A percentile compares a stretch with the other conserved stretches of the same genome.
Conservation (phyloP, 1,140 invertebrate genomes). For the Drosophila tropicalis region DNA sequence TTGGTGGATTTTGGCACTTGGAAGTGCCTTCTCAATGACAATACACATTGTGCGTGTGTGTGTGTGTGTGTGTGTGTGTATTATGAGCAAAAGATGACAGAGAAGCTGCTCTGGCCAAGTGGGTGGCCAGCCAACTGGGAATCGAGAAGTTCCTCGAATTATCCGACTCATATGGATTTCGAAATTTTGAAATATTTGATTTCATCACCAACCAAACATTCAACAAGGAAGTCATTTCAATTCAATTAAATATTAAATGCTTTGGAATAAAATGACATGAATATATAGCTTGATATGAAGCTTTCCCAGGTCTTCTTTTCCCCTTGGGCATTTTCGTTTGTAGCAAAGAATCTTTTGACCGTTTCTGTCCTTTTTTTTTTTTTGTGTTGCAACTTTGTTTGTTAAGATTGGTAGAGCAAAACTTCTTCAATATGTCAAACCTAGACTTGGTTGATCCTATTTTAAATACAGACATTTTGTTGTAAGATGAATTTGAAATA, state of each 20-base stretch:
- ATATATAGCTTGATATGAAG: too few species aligned
- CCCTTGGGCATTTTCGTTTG: too few species aligned
- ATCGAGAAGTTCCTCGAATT: neutral
- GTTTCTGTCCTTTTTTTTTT: too few species aligned
- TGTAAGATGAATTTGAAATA: too few species aligned
- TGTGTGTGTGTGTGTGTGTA: neutral
- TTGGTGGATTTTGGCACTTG: conserved; percentile 6
- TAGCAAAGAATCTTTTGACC: too few species aligned
- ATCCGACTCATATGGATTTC: neutral
- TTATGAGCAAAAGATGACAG: neutral
- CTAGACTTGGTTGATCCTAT: too few species aligned
- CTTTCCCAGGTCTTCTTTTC: too few species aligned
- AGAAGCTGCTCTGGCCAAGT: neutral
- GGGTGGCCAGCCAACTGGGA: neutral
- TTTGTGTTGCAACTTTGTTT: too few species aligned
- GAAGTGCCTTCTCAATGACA: conserved; percentile 8
- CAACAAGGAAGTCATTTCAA: neutral
- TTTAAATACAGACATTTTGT: too few species aligned
- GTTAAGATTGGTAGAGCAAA: too few species aligned
- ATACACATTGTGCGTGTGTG: conserved; percentile 1
- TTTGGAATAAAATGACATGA: neutral
- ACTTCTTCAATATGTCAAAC: too few species aligned
- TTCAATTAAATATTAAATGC: neutral
- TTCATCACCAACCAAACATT: neutral
- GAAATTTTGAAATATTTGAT: neutral